Conservation (phyloP, 2,888 invertebrate genomes). For the Lepidonotus clava region DNA sequence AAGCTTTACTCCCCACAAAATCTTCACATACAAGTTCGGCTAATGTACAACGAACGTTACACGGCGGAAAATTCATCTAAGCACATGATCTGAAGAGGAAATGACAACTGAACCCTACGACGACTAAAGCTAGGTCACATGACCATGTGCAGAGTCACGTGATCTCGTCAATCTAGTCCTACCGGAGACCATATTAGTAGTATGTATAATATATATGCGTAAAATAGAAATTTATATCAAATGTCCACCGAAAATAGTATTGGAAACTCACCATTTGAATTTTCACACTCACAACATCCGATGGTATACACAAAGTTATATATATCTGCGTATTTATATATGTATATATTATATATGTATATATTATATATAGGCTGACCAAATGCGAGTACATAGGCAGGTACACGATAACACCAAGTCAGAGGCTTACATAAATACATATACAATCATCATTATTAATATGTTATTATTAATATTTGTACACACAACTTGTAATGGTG, state of each 20-base stretch:
- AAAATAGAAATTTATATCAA: conserved; percentile 52
- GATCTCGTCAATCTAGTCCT: not conserved
- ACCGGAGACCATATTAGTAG: too few species aligned
- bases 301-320: too few species aligned
- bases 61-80: not conserved
- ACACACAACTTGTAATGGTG: not conserved
- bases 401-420: conserved; percentile 7
- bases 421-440: conserved; percentile 8
- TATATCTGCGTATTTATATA: too few species aligned
- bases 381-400: conserved; percentile 52
- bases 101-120: not conserved
- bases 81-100: not conserved
- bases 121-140: not conserved
- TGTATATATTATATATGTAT: conserved; percentile 3
- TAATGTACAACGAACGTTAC: not conserved
- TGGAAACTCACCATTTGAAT: conserved; percentile 30
- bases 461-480: not conserved
- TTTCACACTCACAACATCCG: conserved; percentile 6
- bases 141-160: not conserved
- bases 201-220: conserved; percentile 29
- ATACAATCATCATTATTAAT: not conserved
- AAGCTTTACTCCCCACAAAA: not conserved
- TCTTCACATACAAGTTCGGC: not conserved
- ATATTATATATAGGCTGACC: conserved; percentile 39
- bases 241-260: conserved; percentile 37